A percentile compares a stretch with the other conserved stretches of the same genome.
These are phyloP conservation scores for Neodontobutis hainanensis DNA, from an alignment of 2,113 vertebrate species.

Conservation along the genomic window DNA sequence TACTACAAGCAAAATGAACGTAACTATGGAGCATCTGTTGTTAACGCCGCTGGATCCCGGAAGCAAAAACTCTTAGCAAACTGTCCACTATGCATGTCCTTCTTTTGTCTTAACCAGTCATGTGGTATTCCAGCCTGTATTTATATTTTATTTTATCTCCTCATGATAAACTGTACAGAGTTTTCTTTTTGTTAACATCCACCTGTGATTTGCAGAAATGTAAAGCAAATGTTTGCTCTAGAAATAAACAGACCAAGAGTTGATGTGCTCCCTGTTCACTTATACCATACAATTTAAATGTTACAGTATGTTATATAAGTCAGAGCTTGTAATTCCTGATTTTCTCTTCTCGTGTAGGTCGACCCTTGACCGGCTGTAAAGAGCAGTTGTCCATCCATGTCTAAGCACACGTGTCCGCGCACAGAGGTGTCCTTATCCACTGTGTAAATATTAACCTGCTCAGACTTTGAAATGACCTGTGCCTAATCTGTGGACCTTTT, in stretches of 20 bases:
- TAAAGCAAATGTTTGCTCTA: slow-evolving; percentile 88
- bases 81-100: slow-evolving; percentile 85
- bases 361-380: background rate
- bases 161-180: slow-evolving; percentile 91
- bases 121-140: slow-evolving; percentile 91
- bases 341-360: background rate
- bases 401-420: slow-evolving; percentile 8
- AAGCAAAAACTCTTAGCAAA: slow-evolving; percentile 70
- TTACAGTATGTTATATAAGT: background rate
- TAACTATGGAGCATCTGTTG: slow-evolving; percentile 48
- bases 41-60: slow-evolving; percentile 14
- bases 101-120: slow-evolving; percentile 78
- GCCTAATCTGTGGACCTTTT: slow-evolving; percentile 7
- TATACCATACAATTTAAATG: background rate
- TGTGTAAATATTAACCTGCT: slow-evolving; percentile 60
- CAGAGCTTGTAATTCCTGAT: background rate
- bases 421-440: slow-evolving; percentile 37
- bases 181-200: slow-evolving; percentile 86
- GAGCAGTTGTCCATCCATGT: slow-evolving; percentile 27
- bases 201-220: slow-evolving; percentile 92
- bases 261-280: slow-evolving; percentile 15
- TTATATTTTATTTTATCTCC: slow-evolving; percentile 86
- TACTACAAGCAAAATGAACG: slow-evolving; percentile 63
- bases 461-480: slow-evolving; percentile 32
- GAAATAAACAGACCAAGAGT: slow-evolving; percentile 83